A percentile compares a stretch with the other conserved stretches of the same genome.
Conservation (phyloP, 2,797 vertebrate genomes). For the Syngnathus acus region DNA sequence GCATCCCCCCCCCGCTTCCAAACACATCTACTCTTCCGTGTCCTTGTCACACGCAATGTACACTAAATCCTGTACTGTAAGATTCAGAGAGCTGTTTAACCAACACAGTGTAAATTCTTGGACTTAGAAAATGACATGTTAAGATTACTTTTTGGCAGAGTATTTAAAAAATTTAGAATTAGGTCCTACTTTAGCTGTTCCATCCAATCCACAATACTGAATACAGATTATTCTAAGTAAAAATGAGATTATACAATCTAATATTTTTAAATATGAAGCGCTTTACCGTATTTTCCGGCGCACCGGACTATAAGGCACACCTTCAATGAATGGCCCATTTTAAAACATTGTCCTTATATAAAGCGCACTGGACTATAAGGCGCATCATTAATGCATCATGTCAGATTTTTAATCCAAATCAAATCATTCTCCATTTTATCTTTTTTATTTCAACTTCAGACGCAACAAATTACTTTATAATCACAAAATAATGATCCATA, state of each 20-base stretch:
- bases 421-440: no score
- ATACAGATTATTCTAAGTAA: background rate
- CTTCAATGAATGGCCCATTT: no score
- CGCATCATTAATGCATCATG: no score
- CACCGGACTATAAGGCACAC: no score
- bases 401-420: no score
- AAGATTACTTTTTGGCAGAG: background rate
- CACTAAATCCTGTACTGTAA: background rate
- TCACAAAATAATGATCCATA: no score
- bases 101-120: background rate
- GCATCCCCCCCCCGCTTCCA: conserved; percentile 27
- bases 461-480: no score
- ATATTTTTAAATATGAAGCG: background rate
- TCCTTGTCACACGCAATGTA: conserved; percentile 13
- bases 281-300: no score
- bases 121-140: background rate
- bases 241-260: background rate
- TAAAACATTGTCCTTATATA: no score
- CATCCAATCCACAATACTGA: background rate
- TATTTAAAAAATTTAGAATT: background rate
- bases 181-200: background rate
- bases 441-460: no score
- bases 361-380: no score
- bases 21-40: conserved; percentile 15
- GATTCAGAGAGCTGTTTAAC: background rate